Conservation (phyloP, 92 coral and sea anemone genomes). For the Ricordea florida region DNA sequence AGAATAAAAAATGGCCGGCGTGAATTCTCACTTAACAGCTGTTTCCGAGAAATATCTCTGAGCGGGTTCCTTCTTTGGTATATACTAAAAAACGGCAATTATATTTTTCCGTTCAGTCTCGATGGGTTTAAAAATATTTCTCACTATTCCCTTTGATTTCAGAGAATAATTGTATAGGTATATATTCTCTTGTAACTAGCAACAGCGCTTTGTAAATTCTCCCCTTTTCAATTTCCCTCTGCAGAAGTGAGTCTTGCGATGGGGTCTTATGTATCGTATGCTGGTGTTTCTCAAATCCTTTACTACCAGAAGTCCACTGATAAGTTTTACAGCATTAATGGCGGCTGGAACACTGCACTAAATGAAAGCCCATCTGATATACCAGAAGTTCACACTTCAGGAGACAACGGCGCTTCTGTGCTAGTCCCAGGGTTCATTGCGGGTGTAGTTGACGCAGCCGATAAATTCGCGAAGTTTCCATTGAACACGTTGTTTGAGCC, state of each 20-base stretch:
- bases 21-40: no score
- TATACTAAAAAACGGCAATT: no score
- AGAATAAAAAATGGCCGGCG: no score
- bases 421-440: constrained; percentile 96
- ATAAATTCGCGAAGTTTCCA: constrained; percentile 76
- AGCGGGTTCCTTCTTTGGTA: no score
- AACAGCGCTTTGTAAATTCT: neutral
- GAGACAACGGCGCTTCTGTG: constrained; percentile 81
- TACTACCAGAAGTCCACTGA: constrained; percentile 78
- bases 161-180: no score
- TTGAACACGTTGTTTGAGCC: constrained; percentile 85
- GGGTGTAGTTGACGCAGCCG: constrained; percentile 78
- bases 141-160: no score
- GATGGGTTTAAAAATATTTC: no score
- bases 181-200: neutral
- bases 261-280: constrained; percentile 88
- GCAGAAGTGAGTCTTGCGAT: constrained; percentile 83
- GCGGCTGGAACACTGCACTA: constrained; percentile 84
- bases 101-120: no score
- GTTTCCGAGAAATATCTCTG: no score
- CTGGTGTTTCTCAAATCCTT: constrained; percentile 86
- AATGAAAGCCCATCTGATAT: constrained; percentile 60
- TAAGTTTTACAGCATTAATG: constrained; percentile 78
- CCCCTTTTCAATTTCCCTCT: neutral
- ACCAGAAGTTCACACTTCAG: constrained; percentile 64